These are phyloP conservation scores for Isaurus tuberculatus DNA, from an alignment of 92 coral and sea anemone species.

Conservation along the genomic window DNA sequence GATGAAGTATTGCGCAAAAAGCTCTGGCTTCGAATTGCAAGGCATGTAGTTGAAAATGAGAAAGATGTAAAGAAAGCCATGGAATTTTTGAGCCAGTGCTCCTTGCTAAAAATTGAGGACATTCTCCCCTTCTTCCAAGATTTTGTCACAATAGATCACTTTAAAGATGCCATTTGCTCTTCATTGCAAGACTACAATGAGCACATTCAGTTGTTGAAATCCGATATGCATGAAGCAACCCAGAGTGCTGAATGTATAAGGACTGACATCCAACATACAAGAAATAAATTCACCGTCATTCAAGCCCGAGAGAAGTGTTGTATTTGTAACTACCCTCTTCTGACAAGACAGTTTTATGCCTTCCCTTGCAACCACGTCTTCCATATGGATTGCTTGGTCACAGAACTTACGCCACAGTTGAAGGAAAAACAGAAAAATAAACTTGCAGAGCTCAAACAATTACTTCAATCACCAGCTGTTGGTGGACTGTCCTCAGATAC, in stretches of 20 bases:
- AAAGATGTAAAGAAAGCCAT: constrained; percentile 97
- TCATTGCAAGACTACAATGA: constrained; percentile 95
- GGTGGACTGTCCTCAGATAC: constrained; percentile 22
- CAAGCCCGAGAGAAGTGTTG: constrained; percentile 93
- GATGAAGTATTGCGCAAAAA: constrained; percentile 96
- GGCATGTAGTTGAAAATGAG: constrained; percentile 96
- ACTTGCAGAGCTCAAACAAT: constrained; percentile 54
- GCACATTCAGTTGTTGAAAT: constrained; percentile 91
- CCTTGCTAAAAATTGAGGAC: constrained; percentile 92
- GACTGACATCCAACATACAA: constrained; percentile 89
- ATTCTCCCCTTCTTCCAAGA: constrained; percentile 98
- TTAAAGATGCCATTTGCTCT: constrained; percentile 99
- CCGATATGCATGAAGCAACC: constrained; percentile 98
- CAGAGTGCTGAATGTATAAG: constrained; percentile 95
- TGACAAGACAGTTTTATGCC: constrained; percentile 91
- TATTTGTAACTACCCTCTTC: constrained; percentile 88
- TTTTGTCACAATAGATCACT: constrained; percentile 97
- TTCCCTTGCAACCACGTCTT: constrained; percentile 95
- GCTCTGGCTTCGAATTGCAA: constrained; percentile 93
- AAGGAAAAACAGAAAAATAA: constrained; percentile 92
- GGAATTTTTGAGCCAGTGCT: constrained; percentile 95
- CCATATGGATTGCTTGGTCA: constrained; percentile 88
- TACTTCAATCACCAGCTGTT: constrained; percentile 3
- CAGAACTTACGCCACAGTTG: constrained; percentile 89
- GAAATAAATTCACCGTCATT: constrained; percentile 93